Evolutionary conservation across 2,888 invertebrate genomes (phyloP), one percentile per base, ranked within the genome.

Genomic region (Microctonus aethiopoides): DNA sequence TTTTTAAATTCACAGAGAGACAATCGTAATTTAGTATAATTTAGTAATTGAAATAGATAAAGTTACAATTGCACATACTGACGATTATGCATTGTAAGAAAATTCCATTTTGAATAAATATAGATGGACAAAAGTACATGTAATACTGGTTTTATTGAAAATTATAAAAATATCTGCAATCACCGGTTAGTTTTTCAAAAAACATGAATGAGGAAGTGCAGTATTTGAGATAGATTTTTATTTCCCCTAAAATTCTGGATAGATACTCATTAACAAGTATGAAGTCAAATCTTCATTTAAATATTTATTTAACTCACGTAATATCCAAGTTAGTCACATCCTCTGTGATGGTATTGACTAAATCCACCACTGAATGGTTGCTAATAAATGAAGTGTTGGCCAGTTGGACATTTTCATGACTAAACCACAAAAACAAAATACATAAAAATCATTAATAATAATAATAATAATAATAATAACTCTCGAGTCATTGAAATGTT

Each of bases 311-410:
- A 59, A 76, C 75, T 73, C 24, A 77, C 76, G 67, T 74, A 41
- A 76, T 67, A 22, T 73, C 71, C 57, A 76, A 52, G 24, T 32
- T 67, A 26, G 74, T 71, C 26, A 77, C 13, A 13, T 57, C 65
- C 29, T 74, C 72, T 20, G 70, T 62, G 13, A 26, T 61, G n/a
- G 74, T 54, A 26, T 73, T 52, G 51, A 69, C 57, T 22, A 74
- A 52, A 56, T 70, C 73, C 3, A 73, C 74, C 52, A 67, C 68
- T n/a, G 74, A 76, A 29, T 74, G 67, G 32, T 62, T 67, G n/a
- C n/a, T n/a, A 20, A 72, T 46, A 41, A 68, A 73, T 16, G 72
- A 73, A 4, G 69, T 64, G 13, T 73, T 60, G 2, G 74, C 72
- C 36, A 72, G 61, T 36, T 24, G 36, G 57, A 61, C 54, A 72